These are phyloP conservation scores for Irena cyanogastra DNA, from an alignment of 2,113 vertebrate genomes.

Conservation along the genomic window DNA sequence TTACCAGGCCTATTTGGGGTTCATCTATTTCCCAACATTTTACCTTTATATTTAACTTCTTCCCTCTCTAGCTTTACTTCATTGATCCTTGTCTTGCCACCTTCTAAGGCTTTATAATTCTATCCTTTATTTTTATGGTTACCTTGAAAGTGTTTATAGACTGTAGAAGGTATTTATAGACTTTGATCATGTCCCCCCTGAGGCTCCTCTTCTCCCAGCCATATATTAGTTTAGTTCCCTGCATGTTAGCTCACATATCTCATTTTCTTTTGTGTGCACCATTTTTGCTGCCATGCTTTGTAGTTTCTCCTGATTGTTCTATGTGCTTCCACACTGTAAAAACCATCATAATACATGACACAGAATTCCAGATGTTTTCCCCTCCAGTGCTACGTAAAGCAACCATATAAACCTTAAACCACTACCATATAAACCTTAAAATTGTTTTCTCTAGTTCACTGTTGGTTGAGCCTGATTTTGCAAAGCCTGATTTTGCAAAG, in stretches of 20 bases:
- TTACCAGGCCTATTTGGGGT: not conserved
- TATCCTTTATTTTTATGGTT: constrained; percentile 52
- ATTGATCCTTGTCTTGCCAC: constrained; percentile 11
- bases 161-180: constrained; percentile 48
- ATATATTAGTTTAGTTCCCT: not conserved
- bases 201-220: not conserved
- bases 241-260: not conserved
- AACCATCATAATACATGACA: not conserved
- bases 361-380: not conserved
- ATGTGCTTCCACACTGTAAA: not conserved
- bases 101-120: constrained; percentile 28
- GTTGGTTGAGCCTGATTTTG: not conserved
- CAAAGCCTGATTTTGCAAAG: not conserved
- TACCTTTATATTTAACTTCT: not conserved
- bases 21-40: not conserved
- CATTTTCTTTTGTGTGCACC: not conserved
- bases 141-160: constrained; percentile 51
- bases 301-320: not conserved
- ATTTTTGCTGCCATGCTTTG: not conserved
- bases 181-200: not conserved
- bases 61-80: not conserved
- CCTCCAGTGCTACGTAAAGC: not conserved
- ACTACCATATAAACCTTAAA: not conserved
- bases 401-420: not conserved
- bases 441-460: not conserved